Base-by-base conservation (phyloP, 2,888 invertebrate species). In the Hirtodrosophila trivittata region DNA sequence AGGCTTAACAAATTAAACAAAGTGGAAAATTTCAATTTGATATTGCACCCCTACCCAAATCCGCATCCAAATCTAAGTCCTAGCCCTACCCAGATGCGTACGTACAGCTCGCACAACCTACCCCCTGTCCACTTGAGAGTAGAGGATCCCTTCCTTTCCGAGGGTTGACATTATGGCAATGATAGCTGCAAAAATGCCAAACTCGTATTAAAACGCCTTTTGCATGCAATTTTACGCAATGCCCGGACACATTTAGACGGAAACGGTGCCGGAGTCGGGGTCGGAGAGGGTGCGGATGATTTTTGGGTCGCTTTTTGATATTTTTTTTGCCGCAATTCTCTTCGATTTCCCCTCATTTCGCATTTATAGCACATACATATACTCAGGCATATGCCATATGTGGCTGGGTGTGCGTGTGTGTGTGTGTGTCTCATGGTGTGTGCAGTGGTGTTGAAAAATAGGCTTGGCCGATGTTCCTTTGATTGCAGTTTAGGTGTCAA, bases 1-100 rank as follows among this genome's bases (percentile, higher is more conserved):
- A 81, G 70, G 75, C 84, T 67, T 83, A 77, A 75, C 77, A 82
- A 87, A 88, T 84, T 86, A 88, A 88, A 88, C 86, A 86, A 89
- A 75, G 85, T 88, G 89, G 88, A 88, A 89, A 88, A 86, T 88
- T 82, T 77, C 77, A 80, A 85, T 78, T 85, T 83, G 68, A 70
- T 84, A 66, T 75, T 68, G 57, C 39, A 43, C 38, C 41, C 35
- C 39, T 21, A 13, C 9, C 1, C 28, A 28, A 6, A 3, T 25
- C 49, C 25, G 47, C 28, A 21, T 5, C 5, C 18, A 3, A 21
- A 2, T 21, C 18, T 21, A 21, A n/a, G 3, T 5, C 18, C 18
- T 21, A 21, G 33, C 50, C 25, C 54, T 33, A 54, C 42, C 13
- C 9, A 37, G 25, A 55, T 16, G 18, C 37, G 26, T 26, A 39